These are phyloP conservation scores for Hemiscyllium ocellatum DNA, from an alignment of 2,113 vertebrate genomes.

Conservation along the genomic window DNA sequence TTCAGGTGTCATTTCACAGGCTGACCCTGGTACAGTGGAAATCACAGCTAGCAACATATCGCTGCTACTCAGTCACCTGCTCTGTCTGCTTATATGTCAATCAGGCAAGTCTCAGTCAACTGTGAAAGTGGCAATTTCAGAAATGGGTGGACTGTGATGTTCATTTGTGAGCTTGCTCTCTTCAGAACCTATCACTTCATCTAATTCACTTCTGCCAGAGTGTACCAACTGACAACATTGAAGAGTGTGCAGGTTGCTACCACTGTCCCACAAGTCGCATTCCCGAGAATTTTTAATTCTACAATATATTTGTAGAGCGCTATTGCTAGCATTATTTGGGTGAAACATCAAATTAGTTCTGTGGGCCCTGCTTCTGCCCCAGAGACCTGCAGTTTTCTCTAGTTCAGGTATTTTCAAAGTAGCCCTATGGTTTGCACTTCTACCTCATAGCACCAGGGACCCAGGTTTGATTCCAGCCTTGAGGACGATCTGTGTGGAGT, in stretches of 20 bases:
- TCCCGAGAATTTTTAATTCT: background rate
- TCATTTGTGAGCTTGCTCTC: background rate
- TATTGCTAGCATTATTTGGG: background rate
- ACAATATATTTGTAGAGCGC: background rate
- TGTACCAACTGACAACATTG: too few relatives aligned
- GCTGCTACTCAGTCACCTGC: background rate
- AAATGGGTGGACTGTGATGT: background rate
- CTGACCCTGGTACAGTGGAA: background rate
- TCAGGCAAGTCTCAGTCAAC: background rate
- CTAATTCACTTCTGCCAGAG: too few relatives aligned
- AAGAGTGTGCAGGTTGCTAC: too few relatives aligned
- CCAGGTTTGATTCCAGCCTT: too few relatives aligned
- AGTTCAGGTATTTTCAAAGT: background rate
- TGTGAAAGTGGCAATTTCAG: background rate
- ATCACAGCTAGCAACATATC: background rate
- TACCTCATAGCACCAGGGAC: too few relatives aligned
- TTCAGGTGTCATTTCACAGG: slow-evolving; percentile 2
- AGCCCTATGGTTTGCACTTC: too few relatives aligned
- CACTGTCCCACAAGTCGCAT: background rate
- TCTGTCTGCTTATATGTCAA: background rate
- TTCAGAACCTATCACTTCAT: background rate
- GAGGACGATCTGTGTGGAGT: too few relatives aligned
- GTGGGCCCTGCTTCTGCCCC: background rate
- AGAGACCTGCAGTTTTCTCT: background rate
- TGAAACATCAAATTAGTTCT: background rate